Evolutionary conservation across 2,888 invertebrate genomes (phyloP).

Genomic region (Catocala nupta): DNA sequence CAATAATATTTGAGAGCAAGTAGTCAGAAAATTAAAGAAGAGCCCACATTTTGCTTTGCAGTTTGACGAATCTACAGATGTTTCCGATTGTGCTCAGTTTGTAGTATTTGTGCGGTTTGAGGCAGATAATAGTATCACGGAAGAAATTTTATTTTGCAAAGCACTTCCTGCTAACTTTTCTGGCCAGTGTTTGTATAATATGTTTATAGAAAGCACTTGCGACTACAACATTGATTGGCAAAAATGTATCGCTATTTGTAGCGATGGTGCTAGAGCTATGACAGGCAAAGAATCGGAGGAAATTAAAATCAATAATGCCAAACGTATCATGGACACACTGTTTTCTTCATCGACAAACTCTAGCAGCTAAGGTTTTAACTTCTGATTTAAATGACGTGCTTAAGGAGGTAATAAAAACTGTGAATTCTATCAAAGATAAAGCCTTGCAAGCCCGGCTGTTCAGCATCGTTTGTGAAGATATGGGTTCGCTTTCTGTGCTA

Average conservation of each 20-base stretch:
- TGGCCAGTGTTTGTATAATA: conserved; percentile 37
- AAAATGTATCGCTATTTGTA: conserved; percentile 47
- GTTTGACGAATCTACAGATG: too few species aligned
- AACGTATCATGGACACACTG: conserved; percentile 43
- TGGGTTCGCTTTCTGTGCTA: conserved; percentile 16
- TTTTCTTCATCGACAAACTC: conserved; percentile 51
- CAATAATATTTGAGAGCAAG: too few species aligned
- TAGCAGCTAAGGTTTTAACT: conserved; percentile 15
- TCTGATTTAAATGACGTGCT: conserved; percentile 32
- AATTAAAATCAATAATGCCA: conserved; percentile 42
- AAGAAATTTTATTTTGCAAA: too few species aligned
- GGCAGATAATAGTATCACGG: too few species aligned
- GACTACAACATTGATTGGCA: conserved; percentile 33
- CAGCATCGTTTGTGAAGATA: conserved; percentile 9
- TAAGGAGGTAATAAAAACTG: conserved; percentile 34
- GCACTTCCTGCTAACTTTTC: conserved; percentile 22
- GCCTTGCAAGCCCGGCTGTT: conserved; percentile 8
- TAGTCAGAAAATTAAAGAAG: too few species aligned
- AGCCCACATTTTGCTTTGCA: too few species aligned
- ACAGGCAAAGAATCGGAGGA: conserved; percentile 48
- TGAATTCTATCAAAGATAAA: conserved; percentile 45
- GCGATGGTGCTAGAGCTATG: conserved; percentile 54
- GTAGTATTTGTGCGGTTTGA: too few species aligned
- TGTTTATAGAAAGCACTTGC: conserved; percentile 19
- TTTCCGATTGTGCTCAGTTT: too few species aligned